Conservation (phyloP, 2,888 invertebrate genomes). For the Nipponacmea schrenckii region DNA sequence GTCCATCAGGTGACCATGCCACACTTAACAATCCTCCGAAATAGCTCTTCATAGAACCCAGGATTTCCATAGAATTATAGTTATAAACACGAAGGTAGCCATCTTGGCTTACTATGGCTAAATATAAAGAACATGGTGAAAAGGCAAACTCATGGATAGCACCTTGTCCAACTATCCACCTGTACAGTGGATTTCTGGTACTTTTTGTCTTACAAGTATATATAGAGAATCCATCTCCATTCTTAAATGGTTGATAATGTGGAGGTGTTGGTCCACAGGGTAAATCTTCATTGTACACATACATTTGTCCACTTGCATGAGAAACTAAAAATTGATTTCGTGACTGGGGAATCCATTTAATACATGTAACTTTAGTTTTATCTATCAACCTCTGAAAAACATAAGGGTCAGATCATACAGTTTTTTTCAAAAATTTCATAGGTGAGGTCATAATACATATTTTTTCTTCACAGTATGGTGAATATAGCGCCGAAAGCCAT, state of each 20-base stretch:
- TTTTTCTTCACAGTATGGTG: too few species aligned
- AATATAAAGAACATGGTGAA: slow-evolving; percentile 90
- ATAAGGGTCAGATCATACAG: slow-evolving; percentile 13
- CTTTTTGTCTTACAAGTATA: slow-evolving; percentile 96
- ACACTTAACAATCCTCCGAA: slow-evolving; percentile 98
- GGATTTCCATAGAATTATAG: slow-evolving; percentile 95
- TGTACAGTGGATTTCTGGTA: slow-evolving; percentile 92
- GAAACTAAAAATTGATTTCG: slow-evolving; percentile 93
- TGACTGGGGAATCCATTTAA: slow-evolving; percentile 97
- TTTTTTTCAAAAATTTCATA: not conserved
- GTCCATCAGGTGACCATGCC: slow-evolving; percentile 97
- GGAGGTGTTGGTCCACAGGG: slow-evolving; percentile 90
- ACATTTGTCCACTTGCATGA: slow-evolving; percentile 95
- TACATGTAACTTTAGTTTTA: slow-evolving; percentile 94
- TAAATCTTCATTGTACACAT: slow-evolving; percentile 92
- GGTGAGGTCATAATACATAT: too few species aligned
- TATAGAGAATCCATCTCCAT: slow-evolving; percentile 92
- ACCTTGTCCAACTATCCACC: slow-evolving; percentile 73
- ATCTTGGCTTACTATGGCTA: slow-evolving; percentile 88
- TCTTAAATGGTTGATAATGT: slow-evolving; percentile 93
- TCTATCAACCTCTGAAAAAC: slow-evolving; percentile 86
- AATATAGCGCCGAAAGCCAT: too few species aligned
- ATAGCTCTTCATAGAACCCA: slow-evolving; percentile 91
- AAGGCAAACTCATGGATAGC: slow-evolving; percentile 95
- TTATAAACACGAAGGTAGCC: slow-evolving; percentile 96